phyloP scores from a whole-genome alignment of 2,888 invertebrate species.

The Steinernema carpocapsae region DNA sequence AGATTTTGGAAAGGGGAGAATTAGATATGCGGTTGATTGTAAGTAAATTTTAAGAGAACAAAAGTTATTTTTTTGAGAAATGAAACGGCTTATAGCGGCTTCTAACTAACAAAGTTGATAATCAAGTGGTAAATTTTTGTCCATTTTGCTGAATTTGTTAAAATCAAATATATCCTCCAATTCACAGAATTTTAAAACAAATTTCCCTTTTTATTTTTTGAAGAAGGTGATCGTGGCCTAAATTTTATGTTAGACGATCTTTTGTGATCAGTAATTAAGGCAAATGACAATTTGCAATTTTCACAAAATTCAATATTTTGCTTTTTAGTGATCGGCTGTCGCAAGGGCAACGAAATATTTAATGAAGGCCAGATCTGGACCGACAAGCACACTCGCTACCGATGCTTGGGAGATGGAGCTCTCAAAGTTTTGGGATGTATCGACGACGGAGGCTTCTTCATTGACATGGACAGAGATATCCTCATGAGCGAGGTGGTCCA shows the following conservation, averaged over 20 bases:
- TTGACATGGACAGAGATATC: slow-evolving; percentile 64
- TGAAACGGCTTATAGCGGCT: no score
- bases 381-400: slow-evolving; percentile 66
- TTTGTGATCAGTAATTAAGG: no score
- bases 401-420: slow-evolving; percentile 60
- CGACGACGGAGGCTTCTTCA: slow-evolving; percentile 59
- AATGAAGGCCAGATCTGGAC: slow-evolving; percentile 65
- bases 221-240: no score
- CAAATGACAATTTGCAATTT: no score
- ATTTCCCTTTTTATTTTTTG: no score
- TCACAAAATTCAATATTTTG: not conserved
- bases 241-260: no score
- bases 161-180: no score
- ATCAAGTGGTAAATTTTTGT: no score
- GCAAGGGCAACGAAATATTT: slow-evolving; percentile 59
- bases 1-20: slow-evolving; percentile 59
- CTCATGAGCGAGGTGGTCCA: slow-evolving; percentile 64
- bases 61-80: not conserved
- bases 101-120: no score
- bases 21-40: slow-evolving; percentile 65
- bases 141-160: no score
- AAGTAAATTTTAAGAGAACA: slow-evolving; percentile 35
- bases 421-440: slow-evolving; percentile 60
- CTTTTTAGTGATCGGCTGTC: slow-evolving; percentile 64
- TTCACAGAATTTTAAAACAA: no score